These are phyloP conservation scores for Melanerpes aurifrons DNA, from an alignment of 2,113 vertebrate genomes.

Conservation along the genomic window DNA sequence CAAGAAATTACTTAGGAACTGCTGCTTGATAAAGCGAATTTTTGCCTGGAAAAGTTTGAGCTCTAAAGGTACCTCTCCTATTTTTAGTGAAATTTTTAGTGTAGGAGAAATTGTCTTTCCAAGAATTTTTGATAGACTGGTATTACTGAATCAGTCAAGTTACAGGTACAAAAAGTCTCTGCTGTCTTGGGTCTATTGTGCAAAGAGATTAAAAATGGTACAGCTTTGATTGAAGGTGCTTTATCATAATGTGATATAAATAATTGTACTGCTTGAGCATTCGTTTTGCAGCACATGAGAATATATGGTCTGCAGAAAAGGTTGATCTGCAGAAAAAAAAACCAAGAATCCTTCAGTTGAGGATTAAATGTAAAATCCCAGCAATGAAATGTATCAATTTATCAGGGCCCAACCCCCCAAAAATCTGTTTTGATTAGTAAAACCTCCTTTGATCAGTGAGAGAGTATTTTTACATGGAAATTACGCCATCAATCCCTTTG, in stretches of 20 bases:
- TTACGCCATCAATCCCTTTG: conserved; percentile 27
- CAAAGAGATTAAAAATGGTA: conserved; percentile 36
- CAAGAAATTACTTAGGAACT: conserved; percentile 83
- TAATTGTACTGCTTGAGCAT: conserved; percentile 29
- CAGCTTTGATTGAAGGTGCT: conserved; percentile 31
- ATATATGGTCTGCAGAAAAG: conserved; percentile 4
- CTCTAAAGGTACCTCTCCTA: conserved; percentile 78
- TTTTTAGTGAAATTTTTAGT: conserved; percentile 7
- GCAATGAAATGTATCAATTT: conserved; percentile 7
- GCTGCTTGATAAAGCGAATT: conserved; percentile 82
- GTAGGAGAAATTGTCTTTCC: conserved; percentile 37
- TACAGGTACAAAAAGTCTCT: conserved; percentile 17
- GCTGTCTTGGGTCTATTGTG: conserved; percentile 34
- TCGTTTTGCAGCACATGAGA: conserved; percentile 43
- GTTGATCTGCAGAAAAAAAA: background rate
- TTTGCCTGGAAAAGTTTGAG: conserved; percentile 82
- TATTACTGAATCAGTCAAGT: conserved; percentile 30
- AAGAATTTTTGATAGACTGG: conserved; percentile 11
- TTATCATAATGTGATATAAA: conserved; percentile 42
- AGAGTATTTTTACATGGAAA: conserved; percentile 34
- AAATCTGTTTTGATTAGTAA: conserved; percentile 32
- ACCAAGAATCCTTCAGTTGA: background rate
- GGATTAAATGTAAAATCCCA: background rate
- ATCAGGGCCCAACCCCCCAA: background rate
- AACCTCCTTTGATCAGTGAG: background rate